These are phyloP conservation scores for Noctua fimbriata DNA, from an alignment of 2,888 invertebrate species.

Conservation along the genomic window DNA sequence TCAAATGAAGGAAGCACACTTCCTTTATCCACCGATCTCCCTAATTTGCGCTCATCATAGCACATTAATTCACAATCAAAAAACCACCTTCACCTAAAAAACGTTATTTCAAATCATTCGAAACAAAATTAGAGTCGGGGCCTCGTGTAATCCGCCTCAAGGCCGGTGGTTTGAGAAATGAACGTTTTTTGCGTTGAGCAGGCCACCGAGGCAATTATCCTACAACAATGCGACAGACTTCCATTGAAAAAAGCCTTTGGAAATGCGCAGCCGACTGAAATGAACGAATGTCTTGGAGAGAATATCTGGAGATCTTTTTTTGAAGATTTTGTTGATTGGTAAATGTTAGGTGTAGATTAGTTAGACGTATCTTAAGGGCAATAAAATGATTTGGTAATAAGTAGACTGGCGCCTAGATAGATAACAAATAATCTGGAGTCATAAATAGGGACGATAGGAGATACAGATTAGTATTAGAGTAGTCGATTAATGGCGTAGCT, in stretches of 20 bases:
- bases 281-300: slow-evolving; percentile 46
- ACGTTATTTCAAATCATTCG: slow-evolving; percentile 61
- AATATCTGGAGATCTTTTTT: slow-evolving; percentile 37
- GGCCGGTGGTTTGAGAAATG: slow-evolving; percentile 69
- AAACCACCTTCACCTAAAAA: slow-evolving; percentile 50
- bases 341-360: background rate
- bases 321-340: slow-evolving; percentile 11
- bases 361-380: background rate
- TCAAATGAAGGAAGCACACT: slow-evolving; percentile 28
- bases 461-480: background rate
- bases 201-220: slow-evolving; percentile 71
- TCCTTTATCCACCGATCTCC: slow-evolving; percentile 29
- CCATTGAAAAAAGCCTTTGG: slow-evolving; percentile 66
- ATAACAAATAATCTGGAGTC: background rate
- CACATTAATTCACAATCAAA: slow-evolving; percentile 46
- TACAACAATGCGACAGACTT: slow-evolving; percentile 70
- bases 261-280: slow-evolving; percentile 53
- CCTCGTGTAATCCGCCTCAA: slow-evolving; percentile 64
- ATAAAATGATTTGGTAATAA: background rate
- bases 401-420: background rate
- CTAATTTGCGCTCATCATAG: slow-evolving; percentile 44
- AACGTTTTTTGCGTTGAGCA: slow-evolving; percentile 68
- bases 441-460: background rate
- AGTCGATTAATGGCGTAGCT: background rate
- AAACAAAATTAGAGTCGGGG: slow-evolving; percentile 60